Conservation (phyloP, 2,113 vertebrate species). For the Antechinus stuartii region DNA sequence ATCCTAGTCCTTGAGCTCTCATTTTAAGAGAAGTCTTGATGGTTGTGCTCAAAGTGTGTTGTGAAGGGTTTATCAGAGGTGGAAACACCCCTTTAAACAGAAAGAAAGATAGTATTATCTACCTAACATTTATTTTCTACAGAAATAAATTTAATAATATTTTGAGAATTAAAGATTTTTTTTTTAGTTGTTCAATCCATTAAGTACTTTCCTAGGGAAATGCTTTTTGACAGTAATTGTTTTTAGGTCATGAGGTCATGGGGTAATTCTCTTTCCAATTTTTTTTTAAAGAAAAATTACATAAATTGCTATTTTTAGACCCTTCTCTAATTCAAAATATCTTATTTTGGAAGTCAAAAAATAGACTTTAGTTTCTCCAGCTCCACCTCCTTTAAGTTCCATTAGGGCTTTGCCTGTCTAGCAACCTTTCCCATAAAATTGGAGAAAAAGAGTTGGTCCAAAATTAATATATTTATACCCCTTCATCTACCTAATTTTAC, state of each 20-base stretch:
- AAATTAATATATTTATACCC: not conserved
- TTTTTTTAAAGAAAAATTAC: conserved; percentile 13
- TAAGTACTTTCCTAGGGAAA: not conserved
- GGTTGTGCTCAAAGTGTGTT: conserved; percentile 64
- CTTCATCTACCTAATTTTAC: not conserved
- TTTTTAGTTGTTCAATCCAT: not conserved
- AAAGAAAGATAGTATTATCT: conserved; percentile 55
- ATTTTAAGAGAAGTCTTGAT: conserved; percentile 69
- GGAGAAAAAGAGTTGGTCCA: not conserved
- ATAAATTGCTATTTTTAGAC: not conserved
- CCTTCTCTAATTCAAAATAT: not conserved
- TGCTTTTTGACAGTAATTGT: not conserved
- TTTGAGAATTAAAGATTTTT: conserved; percentile 7
- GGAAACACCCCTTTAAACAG: conserved; percentile 41
- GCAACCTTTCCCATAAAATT: not conserved
- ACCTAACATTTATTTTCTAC: conserved; percentile 45
- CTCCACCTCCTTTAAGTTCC: not conserved
- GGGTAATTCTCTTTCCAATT: not conserved
- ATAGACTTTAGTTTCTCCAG: not conserved
- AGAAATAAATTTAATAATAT: conserved; percentile 7
- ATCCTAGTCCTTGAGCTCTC: conserved; percentile 71
- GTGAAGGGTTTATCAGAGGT: conserved; percentile 15
- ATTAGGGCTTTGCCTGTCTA: not conserved
- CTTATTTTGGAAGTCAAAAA: not conserved
- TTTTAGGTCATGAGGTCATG: not conserved